These are phyloP conservation scores for Onchidella celtica DNA, from an alignment of 2,888 invertebrate species.

Conservation along the genomic window DNA sequence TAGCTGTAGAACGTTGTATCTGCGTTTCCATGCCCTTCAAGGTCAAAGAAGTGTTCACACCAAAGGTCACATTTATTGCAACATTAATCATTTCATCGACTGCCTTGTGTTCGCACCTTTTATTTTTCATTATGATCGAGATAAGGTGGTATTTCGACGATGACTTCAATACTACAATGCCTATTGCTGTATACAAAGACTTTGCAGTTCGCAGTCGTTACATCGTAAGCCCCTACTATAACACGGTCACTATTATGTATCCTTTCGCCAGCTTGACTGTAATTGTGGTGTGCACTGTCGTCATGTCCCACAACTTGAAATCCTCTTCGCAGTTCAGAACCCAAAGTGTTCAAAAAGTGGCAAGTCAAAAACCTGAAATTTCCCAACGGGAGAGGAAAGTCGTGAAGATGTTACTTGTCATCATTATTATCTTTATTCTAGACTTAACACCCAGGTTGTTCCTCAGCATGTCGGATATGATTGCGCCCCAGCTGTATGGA, in stretches of 20 bases:
- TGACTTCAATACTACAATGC: background rate
- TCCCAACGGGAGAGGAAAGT: background rate
- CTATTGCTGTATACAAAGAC: background rate
- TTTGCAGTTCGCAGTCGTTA: background rate
- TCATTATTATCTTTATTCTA: background rate
- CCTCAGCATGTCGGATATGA: background rate
- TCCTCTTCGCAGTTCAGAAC: background rate
- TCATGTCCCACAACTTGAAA: background rate
- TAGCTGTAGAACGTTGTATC: background rate
- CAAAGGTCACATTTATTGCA: background rate
- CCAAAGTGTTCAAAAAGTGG: too few species aligned
- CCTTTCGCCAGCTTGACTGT: background rate
- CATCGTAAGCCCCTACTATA: background rate
- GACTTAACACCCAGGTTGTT: background rate
- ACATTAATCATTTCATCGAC: background rate
- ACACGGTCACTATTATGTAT: background rate
- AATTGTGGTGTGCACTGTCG: background rate
- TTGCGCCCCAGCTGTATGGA: background rate
- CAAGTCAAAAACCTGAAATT: background rate
- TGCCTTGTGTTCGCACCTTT: background rate
- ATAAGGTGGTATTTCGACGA: background rate
- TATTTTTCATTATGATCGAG: background rate
- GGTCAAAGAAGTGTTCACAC: background rate
- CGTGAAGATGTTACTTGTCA: background rate
- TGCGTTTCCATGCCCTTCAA: background rate